Percentiles rank a stretch among this genome's conserved stretches.
Conservation (phyloP, 2,113 vertebrate species). For the Forbesichthys agassizii region DNA sequence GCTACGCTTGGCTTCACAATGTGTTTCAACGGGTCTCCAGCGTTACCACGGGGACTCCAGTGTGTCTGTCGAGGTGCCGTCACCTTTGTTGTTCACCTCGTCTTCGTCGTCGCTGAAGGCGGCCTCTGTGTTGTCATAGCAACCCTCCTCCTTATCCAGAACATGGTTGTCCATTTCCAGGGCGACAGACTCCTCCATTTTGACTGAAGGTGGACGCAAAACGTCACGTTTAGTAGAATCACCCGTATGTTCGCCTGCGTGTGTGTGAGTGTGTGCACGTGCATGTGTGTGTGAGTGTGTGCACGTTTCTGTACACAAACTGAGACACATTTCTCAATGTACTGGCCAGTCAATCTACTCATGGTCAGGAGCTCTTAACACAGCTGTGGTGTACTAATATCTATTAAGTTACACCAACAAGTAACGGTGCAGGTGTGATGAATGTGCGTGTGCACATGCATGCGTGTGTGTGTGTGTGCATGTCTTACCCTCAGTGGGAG, state of each 20-base stretch:
- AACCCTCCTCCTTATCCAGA: conserved; percentile 91
- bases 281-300: not conserved
- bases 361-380: not conserved
- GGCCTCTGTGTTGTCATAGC: conserved; percentile 93
- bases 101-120: conserved; percentile 95
- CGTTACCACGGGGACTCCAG: no score
- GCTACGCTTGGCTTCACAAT: no score
- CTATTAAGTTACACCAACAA: no score
- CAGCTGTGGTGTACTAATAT: not conserved
- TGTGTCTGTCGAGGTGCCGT: not conserved
- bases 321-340: no score
- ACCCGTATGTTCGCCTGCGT: not conserved
- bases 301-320: no score
- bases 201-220: conserved; percentile 72
- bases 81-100: conserved; percentile 90
- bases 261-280: not conserved
- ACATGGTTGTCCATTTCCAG: conserved; percentile 94
- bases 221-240: not conserved
- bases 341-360: not conserved
- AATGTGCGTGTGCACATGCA: not conserved
- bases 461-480: not conserved
- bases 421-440: no score
- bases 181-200: conserved; percentile 87
- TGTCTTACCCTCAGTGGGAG: conserved; percentile 85
- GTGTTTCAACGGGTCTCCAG: no score